Evolutionary conservation across 2,797 vertebrate genomes (phyloP).

Genomic region (Hemibagrus guttatus): DNA sequence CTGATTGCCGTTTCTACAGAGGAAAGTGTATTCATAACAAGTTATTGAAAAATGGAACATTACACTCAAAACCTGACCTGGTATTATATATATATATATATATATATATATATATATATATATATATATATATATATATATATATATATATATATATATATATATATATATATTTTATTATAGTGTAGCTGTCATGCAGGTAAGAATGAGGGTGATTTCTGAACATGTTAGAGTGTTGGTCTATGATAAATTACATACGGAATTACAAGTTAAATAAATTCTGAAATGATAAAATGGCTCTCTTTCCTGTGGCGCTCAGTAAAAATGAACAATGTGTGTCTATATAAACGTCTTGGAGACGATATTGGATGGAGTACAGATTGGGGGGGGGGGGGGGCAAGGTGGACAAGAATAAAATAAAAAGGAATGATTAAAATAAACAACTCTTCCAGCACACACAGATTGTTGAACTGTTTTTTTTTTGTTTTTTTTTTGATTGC

Average conservation of each 20-base stretch:
- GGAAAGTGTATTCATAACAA: slow-evolving; percentile 17
- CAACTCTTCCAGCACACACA: neutral
- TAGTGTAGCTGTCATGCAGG: slow-evolving; percentile 18
- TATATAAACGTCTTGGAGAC: neutral
- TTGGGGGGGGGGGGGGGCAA: neutral
- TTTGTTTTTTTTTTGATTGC: neutral
- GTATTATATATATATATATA: slow-evolving; percentile 14
- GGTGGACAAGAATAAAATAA: neutral
- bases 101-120: slow-evolving; percentile 1
- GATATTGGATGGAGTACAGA: neutral
- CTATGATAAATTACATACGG: neutral
- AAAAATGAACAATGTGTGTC: neutral
- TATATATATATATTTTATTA: neutral
- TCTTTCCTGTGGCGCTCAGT: slow-evolving; percentile 20
- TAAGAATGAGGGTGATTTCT: neutral
- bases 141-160: slow-evolving; percentile 18
- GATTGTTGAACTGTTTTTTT: neutral
- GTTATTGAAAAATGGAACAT: slow-evolving; percentile 23
- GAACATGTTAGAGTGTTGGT: slow-evolving; percentile 8
- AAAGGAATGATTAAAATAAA: neutral
- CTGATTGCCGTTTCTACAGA: slow-evolving; percentile 4
- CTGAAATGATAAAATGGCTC: neutral
- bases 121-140: neutral
- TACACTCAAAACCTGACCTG: slow-evolving; percentile 3
- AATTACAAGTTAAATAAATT: neutral